These are phyloP conservation scores for Heliocidaris erythrogramma DNA, from an alignment of 35 echinoderm and acorn worm genomes.

Conservation along the genomic window DNA sequence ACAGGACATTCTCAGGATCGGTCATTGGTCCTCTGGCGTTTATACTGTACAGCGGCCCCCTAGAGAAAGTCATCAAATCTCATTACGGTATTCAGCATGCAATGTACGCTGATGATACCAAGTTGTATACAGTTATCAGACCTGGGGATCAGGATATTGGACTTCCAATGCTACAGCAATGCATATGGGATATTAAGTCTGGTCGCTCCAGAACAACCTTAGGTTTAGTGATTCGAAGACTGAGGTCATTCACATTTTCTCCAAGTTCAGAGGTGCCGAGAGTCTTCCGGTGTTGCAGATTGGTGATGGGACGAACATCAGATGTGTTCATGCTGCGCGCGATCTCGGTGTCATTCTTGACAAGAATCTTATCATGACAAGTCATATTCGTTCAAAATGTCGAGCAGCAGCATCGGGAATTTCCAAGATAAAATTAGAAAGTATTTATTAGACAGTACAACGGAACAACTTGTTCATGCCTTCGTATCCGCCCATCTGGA, in stretches of 20 bases:
- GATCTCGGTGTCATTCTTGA: constrained; percentile 60
- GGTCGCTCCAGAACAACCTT: constrained; percentile 27
- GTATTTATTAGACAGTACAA: no score
- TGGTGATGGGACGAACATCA: neutral
- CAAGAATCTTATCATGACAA: neutral
- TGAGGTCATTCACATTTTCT: constrained; percentile 27
- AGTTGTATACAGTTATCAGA: neutral
- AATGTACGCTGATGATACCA: neutral
- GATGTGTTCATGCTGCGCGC: neutral
- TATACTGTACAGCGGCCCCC: neutral
- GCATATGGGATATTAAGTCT: neutral
- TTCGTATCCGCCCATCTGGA: no score
- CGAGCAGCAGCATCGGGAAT: neutral
- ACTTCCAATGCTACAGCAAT: neutral
- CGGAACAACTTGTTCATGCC: no score
- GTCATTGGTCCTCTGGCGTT: neutral
- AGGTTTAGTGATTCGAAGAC: constrained; percentile 57
- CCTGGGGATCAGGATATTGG: no score
- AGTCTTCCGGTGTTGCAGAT: no score
- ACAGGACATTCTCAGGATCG: neutral
- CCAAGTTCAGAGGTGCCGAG: constrained; percentile 22
- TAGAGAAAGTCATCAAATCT: neutral
- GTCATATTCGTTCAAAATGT: neutral
- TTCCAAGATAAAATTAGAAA: neutral
- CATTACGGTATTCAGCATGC: neutral